Conservation (phyloP, 2,797 vertebrate genomes). For the Novumbra hubbsi region DNA sequence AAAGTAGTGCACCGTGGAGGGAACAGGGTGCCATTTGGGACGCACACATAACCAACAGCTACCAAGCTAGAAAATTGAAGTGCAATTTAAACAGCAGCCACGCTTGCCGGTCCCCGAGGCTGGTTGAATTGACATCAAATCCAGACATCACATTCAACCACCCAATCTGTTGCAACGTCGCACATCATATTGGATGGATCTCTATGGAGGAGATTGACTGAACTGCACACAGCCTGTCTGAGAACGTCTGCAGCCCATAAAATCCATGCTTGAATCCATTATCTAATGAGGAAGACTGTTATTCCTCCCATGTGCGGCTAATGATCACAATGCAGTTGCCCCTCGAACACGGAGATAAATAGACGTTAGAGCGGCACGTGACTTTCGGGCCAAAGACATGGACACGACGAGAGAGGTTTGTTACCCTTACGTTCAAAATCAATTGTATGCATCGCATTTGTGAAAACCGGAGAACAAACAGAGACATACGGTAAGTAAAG, state of each 20-base stretch:
- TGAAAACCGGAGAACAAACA: background rate
- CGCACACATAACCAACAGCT: background rate
- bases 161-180: conserved; percentile 2
- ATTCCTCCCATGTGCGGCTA: background rate
- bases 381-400: background rate
- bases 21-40: background rate
- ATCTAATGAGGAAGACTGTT: background rate
- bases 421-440: background rate
- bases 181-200: conserved; percentile 25
- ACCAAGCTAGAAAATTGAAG: background rate
- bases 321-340: background rate
- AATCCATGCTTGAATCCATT: conserved; percentile 2
- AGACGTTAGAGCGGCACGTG: background rate
- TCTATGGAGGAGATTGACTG: conserved; percentile 26
- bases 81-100: background rate
- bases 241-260: background rate
- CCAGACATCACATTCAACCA: conserved; percentile 20
- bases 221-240: background rate
- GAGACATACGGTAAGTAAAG: background rate
- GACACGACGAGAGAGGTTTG: background rate
- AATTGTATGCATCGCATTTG: background rate
- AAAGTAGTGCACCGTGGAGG: background rate
- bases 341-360: background rate
- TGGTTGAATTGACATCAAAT: conserved; percentile 37
- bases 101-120: conserved; percentile 11